Conservation (phyloP, 2,797 vertebrate species). For the Ispidina picta region DNA sequence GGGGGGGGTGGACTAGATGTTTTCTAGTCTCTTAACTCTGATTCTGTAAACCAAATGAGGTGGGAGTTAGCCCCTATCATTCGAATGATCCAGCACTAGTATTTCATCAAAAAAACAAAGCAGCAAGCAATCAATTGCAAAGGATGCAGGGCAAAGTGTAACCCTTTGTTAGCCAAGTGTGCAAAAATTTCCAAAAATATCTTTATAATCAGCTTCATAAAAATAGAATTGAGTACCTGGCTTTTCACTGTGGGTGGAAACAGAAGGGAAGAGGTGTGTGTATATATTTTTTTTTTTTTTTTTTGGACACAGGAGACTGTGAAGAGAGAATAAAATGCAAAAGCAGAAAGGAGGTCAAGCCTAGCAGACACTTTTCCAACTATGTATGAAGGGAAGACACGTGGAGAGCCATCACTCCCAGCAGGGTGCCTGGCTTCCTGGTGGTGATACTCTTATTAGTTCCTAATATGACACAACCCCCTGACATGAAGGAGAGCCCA, state of each 20-base stretch:
- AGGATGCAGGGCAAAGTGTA: not conserved
- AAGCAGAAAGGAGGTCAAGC: constrained; percentile 12
- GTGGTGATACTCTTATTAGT: constrained; percentile 11
- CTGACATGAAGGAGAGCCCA: not conserved
- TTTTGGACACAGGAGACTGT: not conserved
- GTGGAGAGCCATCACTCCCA: not conserved
- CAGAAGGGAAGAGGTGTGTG: not conserved
- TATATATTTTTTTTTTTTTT: not conserved
- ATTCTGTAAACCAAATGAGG: not conserved
- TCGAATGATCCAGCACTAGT: not conserved
- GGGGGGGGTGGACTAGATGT: no score
- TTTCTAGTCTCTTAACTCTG: no score
- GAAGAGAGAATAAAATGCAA: not conserved
- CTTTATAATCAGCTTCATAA: not conserved
- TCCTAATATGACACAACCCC: not conserved
- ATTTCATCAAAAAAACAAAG: not conserved
- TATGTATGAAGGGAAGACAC: not conserved
- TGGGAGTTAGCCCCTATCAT: not conserved
- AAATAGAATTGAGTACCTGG: not conserved
- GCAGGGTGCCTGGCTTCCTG: constrained; percentile 25
- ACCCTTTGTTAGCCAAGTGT: not conserved
- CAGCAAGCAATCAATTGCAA: not conserved
- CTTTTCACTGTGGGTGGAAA: not conserved
- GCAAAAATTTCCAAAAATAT: not conserved
- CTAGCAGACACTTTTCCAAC: not conserved